These are phyloP conservation scores for Stictonetta naevosa DNA, from an alignment of 2,113 vertebrate genomes.

Conservation along the genomic window DNA sequence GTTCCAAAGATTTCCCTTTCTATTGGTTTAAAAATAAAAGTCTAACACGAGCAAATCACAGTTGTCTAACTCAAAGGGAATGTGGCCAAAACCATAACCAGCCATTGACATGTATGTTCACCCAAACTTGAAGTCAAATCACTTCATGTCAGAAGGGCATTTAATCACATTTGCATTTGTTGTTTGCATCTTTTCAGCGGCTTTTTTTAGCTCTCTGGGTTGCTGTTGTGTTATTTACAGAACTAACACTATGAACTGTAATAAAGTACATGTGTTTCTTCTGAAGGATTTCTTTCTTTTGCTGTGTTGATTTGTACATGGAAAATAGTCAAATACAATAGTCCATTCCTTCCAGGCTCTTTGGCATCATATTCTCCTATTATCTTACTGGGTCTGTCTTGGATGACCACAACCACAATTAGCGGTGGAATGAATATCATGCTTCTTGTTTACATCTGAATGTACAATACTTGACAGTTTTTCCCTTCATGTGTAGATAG, in stretches of 20 bases:
- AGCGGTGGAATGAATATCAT: conserved; percentile 71
- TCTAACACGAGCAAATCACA: neutral
- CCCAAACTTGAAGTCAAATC: conserved; percentile 67
- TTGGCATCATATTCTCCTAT: conserved; percentile 52
- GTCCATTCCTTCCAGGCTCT: conserved; percentile 60
- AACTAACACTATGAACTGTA: conserved; percentile 72
- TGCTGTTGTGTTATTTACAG: conserved; percentile 59
- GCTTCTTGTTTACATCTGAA: conserved; percentile 68
- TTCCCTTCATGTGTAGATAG: neutral
- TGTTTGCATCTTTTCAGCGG: conserved; percentile 70
- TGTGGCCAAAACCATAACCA: conserved; percentile 63
- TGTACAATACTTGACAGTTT: neutral
- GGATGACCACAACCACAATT: conserved; percentile 67
- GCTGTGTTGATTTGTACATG: conserved; percentile 71
- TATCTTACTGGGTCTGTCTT: conserved; percentile 71
- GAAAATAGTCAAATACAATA: conserved; percentile 79
- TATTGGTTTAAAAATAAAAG: conserved; percentile 49
- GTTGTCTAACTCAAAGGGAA: conserved; percentile 63
- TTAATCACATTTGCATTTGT: conserved; percentile 71
- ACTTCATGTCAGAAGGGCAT: conserved; percentile 60
- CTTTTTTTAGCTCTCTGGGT: conserved; percentile 51
- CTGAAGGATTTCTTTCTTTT: conserved; percentile 70
- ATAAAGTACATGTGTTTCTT: conserved; percentile 78
- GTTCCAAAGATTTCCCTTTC: conserved; percentile 13
- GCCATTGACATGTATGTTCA: conserved; percentile 61